Evolutionary conservation across 2,888 invertebrate genomes (phyloP).

Genomic region (Xylophagus ater): DNA sequence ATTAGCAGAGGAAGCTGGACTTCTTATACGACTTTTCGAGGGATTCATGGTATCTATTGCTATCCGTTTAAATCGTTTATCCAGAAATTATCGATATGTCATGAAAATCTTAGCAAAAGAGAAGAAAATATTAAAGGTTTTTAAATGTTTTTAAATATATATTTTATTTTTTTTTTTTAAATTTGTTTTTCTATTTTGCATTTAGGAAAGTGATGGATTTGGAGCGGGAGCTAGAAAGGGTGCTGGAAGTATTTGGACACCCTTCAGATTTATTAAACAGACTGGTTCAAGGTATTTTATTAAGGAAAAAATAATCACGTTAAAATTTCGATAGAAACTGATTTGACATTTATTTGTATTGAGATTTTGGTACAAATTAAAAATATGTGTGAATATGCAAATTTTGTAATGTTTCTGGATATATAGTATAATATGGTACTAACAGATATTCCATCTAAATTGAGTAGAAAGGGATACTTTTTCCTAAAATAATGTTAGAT

Average conservation of each 20-base stretch:
- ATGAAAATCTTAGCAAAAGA: constrained; percentile 79
- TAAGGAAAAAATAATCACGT: too few species aligned
- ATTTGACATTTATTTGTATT: too few species aligned
- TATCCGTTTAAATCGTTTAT: constrained; percentile 71
- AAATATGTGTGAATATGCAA: neutral
- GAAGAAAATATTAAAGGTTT: constrained; percentile 75
- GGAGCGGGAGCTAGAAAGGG: constrained; percentile 55
- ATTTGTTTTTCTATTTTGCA: constrained; percentile 17
- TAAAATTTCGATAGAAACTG: too few species aligned
- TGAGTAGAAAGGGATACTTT: too few species aligned
- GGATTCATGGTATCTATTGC: constrained; percentile 63
- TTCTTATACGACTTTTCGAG: constrained; percentile 32
- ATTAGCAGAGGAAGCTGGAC: constrained; percentile 17
- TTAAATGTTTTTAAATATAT: constrained; percentile 4
- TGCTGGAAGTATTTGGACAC: constrained; percentile 45
- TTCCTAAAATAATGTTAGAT: too few species aligned
- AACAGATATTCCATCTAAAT: too few species aligned
- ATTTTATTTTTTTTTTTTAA: constrained; percentile 7
- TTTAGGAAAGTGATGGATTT: constrained; percentile 59
- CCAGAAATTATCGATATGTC: constrained; percentile 90
- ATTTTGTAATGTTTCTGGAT: neutral
- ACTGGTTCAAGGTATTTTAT: constrained; percentile 30
- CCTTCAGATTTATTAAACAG: constrained; percentile 36
- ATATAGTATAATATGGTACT: neutral
- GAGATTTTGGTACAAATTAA: too few species aligned